Evolutionary conservation across 2,797 vertebrate genomes (phyloP).

Genomic region (Anolis apletophallus): DNA sequence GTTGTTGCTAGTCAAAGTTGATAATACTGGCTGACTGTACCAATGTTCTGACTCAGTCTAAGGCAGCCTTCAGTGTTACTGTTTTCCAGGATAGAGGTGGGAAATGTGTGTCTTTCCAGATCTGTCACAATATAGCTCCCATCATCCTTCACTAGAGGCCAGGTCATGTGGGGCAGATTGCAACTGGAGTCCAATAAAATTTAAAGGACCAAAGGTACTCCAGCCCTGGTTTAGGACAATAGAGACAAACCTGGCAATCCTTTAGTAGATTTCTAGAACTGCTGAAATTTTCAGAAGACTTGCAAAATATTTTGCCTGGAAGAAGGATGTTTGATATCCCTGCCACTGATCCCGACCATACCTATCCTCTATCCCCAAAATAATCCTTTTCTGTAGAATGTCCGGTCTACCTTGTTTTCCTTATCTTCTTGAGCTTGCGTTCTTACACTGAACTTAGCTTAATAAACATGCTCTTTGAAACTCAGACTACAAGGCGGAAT

Average conservation of each 20-base stretch:
- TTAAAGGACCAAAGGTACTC: background rate
- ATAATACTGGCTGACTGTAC: too few species aligned
- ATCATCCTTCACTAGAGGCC: background rate
- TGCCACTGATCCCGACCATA: background rate
- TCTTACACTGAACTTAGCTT: background rate
- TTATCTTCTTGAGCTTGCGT: background rate
- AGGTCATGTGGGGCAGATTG: background rate
- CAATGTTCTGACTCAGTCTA: too few species aligned
- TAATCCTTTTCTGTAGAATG: background rate
- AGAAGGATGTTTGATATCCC: too few species aligned
- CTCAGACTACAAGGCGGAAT: background rate
- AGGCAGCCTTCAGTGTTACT: too few species aligned
- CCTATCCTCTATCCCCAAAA: background rate
- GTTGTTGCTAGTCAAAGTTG: too few species aligned
- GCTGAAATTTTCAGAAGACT: background rate
- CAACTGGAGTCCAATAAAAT: background rate
- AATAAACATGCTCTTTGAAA: conserved; percentile 7
- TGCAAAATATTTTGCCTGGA: background rate
- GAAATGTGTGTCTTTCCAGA: too few species aligned
- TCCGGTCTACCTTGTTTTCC: background rate
- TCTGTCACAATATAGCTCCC: too few species aligned
- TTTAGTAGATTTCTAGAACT: background rate
- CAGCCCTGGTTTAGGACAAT: background rate
- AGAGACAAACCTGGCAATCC: background rate
- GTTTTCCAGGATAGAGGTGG: too few species aligned